Conservation (phyloP, 2,888 invertebrate genomes). For the Drosophila testacea region DNA sequence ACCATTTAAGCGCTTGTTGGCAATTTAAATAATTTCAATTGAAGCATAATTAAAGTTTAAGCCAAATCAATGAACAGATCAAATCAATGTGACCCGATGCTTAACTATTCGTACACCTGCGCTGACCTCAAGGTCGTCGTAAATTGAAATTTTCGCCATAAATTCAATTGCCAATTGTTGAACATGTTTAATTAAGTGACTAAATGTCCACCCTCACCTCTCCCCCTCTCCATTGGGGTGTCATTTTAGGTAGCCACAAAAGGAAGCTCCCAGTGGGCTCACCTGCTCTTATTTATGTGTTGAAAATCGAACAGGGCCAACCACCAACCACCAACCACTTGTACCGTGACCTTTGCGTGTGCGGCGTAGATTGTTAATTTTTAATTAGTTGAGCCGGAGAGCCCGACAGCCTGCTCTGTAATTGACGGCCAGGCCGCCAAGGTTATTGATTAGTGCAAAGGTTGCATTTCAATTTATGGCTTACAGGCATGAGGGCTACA, state of each 20-base stretch:
- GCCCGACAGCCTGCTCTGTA: conserved; percentile 29
- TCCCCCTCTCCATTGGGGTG: neutral
- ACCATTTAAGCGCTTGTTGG: conserved; percentile 40
- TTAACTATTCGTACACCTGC: conserved; percentile 6
- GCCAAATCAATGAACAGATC: conserved; percentile 22
- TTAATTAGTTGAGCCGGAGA: conserved; percentile 66
- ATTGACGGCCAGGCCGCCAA: conserved; percentile 50
- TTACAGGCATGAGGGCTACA: conserved; percentile 33
- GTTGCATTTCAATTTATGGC: conserved; percentile 78
- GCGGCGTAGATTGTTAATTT: conserved; percentile 72
- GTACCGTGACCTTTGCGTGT: conserved; percentile 76
- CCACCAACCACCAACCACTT: conserved; percentile 17
- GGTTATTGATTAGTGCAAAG: conserved; percentile 68
- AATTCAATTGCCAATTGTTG: conserved; percentile 55
- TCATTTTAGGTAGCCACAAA: conserved; percentile 6
- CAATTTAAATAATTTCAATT: conserved; percentile 62
- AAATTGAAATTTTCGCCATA: conserved; percentile 27
- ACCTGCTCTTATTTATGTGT: conserved; percentile 55
- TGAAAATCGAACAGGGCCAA: conserved; percentile 53
- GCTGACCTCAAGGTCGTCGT: conserved; percentile 59
- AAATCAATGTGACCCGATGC: conserved; percentile 13
- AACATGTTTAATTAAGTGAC: conserved; percentile 54
- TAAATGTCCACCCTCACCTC: neutral
- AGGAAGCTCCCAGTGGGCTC: neutral
- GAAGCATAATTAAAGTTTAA: conserved; percentile 58